phyloP scores from a whole-genome alignment of 2,888 invertebrate genomes.

The Tryphoninae sp. region DNA sequence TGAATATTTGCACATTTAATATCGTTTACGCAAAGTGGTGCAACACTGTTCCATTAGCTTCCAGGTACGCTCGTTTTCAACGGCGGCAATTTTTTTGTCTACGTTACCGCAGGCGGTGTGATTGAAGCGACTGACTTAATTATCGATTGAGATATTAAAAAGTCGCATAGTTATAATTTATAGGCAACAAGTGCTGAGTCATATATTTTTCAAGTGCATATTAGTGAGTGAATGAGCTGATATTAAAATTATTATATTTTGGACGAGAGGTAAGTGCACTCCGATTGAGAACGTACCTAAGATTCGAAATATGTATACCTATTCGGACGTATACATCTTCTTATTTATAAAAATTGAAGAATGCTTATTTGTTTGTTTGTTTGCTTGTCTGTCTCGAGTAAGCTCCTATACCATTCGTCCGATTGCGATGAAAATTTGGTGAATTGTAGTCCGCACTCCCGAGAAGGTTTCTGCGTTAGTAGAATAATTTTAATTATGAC shows the following conservation, averaged over 20 bases:
- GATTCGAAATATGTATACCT: too few relatives aligned
- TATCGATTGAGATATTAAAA: conserved; percentile 39
- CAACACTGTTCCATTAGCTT: conserved; percentile 16
- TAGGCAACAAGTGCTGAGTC: background rate
- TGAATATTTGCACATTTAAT: background rate
- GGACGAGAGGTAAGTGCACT: too few relatives aligned
- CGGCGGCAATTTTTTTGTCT: background rate
- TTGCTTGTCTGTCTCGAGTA: too few relatives aligned
- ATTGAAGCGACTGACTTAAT: conserved; percentile 21
- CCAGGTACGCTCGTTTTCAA: background rate
- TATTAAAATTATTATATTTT: background rate
- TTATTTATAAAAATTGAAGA: too few relatives aligned
- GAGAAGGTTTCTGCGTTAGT: too few relatives aligned
- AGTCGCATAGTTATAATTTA: conserved; percentile 15
- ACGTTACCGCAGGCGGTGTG: background rate
- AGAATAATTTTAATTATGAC: too few relatives aligned
- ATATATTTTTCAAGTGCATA: background rate
- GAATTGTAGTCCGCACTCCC: too few relatives aligned
- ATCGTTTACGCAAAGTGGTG: conserved; percentile 11
- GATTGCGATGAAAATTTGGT: too few relatives aligned
- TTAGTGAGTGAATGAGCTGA: background rate
- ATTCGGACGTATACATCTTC: too few relatives aligned
- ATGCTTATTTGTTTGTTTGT: too few relatives aligned
- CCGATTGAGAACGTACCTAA: too few relatives aligned
- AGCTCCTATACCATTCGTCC: too few relatives aligned